Base-by-base conservation (phyloP, 2,797 vertebrate species). In the Trachops cirrhosus region DNA sequence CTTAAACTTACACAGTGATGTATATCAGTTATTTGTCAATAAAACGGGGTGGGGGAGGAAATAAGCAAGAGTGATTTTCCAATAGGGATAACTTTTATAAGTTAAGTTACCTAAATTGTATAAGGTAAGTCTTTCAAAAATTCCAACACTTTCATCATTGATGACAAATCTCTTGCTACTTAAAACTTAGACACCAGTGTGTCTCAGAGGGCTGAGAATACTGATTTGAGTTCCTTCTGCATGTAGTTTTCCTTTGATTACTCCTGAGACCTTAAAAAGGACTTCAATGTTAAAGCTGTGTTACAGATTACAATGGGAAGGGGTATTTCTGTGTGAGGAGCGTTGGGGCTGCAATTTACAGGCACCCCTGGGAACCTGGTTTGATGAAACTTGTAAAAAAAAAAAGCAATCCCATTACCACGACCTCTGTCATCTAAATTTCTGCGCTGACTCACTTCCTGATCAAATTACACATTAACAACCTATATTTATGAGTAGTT, bases 391-490 rank as follows among this genome's bases (percentile, higher is more conserved):
- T 16, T 39, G 48, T 22, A 8, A 29, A 24, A 37, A 48, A 22
- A 24, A 44, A 44, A 44, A 44, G 9, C 41, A 41, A 41, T 64
- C 86, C 16, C n/a, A 46, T 52, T 71, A 67, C 18, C 24, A 54
- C 48, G 32, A 57, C 22, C 67, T 92, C 22, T 89, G 62, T 75
- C 57, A 95, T 84, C 44, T 50, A 86, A 7, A 83, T 93, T 68
- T 78, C 39, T 79, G 32, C 22, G 2, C 46, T 93, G 78, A 89
- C 48, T 91, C 89, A 86, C 64, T 92, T 94, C 77, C 89, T 71
- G 62, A 86, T 62, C 18, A 46, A 82, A 86, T 73, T 73, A 64
- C 41, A 78, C 41, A 64, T 34, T 62, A 75, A 74, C 70, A 59
- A 70, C 7, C 37, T 77, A 41, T 39, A 80, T 57, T 50, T 64